These are phyloP conservation scores for Pterostichus niger DNA, from an alignment of 2,888 invertebrate species.

Conservation along the genomic window DNA sequence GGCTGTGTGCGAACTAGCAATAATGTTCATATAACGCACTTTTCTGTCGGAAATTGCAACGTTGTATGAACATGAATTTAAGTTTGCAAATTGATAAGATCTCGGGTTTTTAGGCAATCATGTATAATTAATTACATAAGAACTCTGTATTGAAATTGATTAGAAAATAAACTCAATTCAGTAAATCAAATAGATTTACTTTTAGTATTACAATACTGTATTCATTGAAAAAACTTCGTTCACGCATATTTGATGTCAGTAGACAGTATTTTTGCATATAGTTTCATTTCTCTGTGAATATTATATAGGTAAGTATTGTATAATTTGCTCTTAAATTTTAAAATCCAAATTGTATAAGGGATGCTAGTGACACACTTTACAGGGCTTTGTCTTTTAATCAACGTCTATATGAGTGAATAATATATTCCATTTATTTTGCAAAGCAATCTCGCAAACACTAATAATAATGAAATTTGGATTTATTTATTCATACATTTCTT, in stretches of 20 bases:
- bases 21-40: slow-evolving; percentile 36
- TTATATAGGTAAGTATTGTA: not conserved
- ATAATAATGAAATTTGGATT: no score
- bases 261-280: no score
- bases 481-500: no score
- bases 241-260: no score
- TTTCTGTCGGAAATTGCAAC: not conserved
- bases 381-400: no score
- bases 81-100: slow-evolving; percentile 26
- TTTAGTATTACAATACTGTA: not conserved
- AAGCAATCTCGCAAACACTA: no score
- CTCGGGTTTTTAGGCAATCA: slow-evolving; percentile 52
- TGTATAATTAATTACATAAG: slow-evolving; percentile 30
- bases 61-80: slow-evolving; percentile 27
- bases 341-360: no score
- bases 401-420: no score
- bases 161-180: slow-evolving; percentile 46
- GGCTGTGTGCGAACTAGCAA: slow-evolving; percentile 49
- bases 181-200: not conserved
- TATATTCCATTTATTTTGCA: no score
- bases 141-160: slow-evolving; percentile 41
- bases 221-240: no score
- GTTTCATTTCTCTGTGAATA: no score
- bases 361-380: no score
- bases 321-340: not conserved